These are phyloP conservation scores for Listronotus bonariensis DNA, from an alignment of 1,140 invertebrate species.

Conservation along the genomic window DNA sequence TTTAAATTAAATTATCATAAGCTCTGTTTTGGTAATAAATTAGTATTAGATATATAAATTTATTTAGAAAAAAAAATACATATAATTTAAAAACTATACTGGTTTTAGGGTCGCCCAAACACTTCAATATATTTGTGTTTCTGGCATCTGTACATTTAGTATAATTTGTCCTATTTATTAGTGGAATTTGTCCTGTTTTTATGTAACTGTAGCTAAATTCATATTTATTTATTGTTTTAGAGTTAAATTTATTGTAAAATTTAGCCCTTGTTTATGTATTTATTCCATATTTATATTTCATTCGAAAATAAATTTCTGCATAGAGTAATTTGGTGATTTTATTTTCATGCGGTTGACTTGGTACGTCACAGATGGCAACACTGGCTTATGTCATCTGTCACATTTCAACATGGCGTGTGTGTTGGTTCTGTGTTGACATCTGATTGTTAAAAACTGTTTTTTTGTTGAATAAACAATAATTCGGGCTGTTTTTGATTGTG, in stretches of 20 bases:
- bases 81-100: not conserved
- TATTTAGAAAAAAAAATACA: no score
- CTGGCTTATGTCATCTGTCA: slow-evolving; percentile 2
- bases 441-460: slow-evolving; percentile 27
- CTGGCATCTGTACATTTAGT: not conserved
- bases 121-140: not conserved
- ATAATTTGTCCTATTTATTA: not conserved
- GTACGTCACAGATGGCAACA: slow-evolving; percentile 3
- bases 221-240: slow-evolving; percentile 14
- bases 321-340: not conserved
- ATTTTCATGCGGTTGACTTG: not conserved
- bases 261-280: not conserved
- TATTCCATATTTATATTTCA: slow-evolving; percentile 1
- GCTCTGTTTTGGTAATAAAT: no score
- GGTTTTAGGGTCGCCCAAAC: not conserved
- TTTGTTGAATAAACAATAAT: slow-evolving; percentile 3
- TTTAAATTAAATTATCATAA: no score
- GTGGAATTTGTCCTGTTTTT: not conserved
- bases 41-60: no score
- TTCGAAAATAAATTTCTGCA: slow-evolving; percentile 6
- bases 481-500: not conserved
- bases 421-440: slow-evolving; percentile 23
- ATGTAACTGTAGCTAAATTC: not conserved
- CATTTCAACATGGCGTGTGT: slow-evolving; percentile 26
- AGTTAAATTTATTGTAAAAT: slow-evolving; percentile 3